phyloP scores from a whole-genome alignment of 2,888 invertebrate species.

The Sympetrum striolatum region DNA sequence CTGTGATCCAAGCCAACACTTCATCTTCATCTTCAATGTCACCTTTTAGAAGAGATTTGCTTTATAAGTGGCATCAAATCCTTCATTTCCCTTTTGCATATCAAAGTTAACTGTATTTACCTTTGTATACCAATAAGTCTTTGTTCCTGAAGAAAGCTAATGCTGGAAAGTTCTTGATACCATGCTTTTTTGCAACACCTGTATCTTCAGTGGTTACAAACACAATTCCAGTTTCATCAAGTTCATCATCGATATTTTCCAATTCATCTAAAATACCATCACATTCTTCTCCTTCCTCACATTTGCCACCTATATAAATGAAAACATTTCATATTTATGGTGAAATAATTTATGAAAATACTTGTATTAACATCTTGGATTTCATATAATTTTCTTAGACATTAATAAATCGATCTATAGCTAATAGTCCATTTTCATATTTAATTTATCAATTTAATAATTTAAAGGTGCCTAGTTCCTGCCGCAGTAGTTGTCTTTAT shows the following conservation, averaged over 20 bases:
- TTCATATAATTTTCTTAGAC: background rate
- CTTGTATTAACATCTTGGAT: background rate
- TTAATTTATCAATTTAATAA: too few relatives aligned
- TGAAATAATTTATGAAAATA: background rate
- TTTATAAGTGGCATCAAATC: background rate
- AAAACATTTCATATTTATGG: background rate
- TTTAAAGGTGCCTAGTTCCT: too few relatives aligned
- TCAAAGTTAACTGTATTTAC: constrained; percentile 54
- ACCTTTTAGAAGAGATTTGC: constrained; percentile 60
- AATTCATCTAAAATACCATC: constrained; percentile 84
- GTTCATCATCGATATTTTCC: constrained; percentile 91
- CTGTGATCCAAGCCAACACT: constrained; percentile 88
- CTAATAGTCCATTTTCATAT: too few relatives aligned
- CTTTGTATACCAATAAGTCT: constrained; percentile 82
- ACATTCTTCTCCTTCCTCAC: constrained; percentile 88
- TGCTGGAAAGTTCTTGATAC: constrained; percentile 83
- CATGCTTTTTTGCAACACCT: constrained; percentile 79
- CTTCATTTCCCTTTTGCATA: background rate
- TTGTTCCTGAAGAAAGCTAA: constrained; percentile 91
- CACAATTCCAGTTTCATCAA: constrained; percentile 91
- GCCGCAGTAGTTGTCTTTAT: too few relatives aligned
- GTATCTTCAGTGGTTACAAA: constrained; percentile 92
- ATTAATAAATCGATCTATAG: too few relatives aligned
- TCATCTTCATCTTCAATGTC: constrained; percentile 91
- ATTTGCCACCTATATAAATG: constrained; percentile 70